Percentiles rank a stretch among this genome's conserved stretches.
These are phyloP conservation scores for Psix sp. DNA, from an alignment of 1,140 invertebrate genomes.

Conservation along the genomic window DNA sequence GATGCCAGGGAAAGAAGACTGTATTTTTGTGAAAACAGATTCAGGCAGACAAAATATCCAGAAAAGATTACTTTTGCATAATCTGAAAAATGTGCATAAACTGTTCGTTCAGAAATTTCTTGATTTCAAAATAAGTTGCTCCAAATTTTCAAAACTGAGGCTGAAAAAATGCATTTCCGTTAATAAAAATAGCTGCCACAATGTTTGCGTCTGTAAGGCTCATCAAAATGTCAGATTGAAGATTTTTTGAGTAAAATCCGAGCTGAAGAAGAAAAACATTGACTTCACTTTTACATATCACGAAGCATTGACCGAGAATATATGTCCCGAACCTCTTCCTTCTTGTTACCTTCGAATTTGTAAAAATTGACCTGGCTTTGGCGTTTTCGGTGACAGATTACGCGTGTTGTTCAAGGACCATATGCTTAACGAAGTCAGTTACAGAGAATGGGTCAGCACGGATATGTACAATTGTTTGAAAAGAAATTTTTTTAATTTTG, in stretches of 20 bases:
- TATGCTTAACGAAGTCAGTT: no score
- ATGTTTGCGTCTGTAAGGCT: conserved; percentile 8
- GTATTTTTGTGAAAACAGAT: conserved; percentile 4
- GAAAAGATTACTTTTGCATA: not conserved
- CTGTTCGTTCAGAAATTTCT: not conserved
- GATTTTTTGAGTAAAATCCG: not conserved
- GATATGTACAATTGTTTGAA: no score
- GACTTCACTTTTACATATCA: not conserved
- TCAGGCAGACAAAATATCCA: not conserved
- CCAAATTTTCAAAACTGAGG: conserved; percentile 11
- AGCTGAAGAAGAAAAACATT: not conserved
- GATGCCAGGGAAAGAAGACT: conserved; percentile 6
- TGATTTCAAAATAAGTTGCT: conserved; percentile 1
- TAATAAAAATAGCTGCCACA: conserved; percentile 6
- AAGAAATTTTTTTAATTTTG: no score
- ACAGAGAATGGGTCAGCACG: no score
- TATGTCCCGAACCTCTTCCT: not conserved
- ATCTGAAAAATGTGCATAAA: conserved; percentile 1
- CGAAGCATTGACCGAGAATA: not conserved
- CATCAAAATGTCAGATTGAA: not conserved
- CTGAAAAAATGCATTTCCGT: conserved; percentile 1
- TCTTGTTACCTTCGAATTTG: not conserved
- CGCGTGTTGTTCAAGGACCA: no score
- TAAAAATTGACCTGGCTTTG: not conserved
- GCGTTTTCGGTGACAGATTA: not conserved